A percentile compares a stretch with the other conserved stretches of the same genome.
These are phyloP conservation scores for Neosalanx taihuensis DNA, from an alignment of 2,797 vertebrate species.

Conservation along the genomic window DNA sequence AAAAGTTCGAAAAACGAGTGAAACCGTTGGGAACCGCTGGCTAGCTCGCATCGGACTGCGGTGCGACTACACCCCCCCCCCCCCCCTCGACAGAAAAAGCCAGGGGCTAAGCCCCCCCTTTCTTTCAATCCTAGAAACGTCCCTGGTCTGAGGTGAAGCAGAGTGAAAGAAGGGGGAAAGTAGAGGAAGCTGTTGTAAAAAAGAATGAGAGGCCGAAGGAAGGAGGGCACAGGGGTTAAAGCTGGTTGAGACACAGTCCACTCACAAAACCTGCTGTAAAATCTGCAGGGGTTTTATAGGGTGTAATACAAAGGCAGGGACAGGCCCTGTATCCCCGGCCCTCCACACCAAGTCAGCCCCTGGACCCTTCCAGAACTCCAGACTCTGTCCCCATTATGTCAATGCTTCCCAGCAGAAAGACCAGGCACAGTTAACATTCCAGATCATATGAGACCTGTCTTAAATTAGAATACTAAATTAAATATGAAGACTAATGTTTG, in stretches of 20 bases:
- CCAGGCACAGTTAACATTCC: neutral
- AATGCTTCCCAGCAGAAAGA: neutral
- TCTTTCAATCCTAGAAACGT: no score
- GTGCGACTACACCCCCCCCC: no score
- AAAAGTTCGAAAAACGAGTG: no score
- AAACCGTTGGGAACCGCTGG: no score
- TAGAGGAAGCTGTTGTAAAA: conserved; percentile 1
- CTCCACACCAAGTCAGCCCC: no score
- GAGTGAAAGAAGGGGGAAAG: conserved; percentile 3
- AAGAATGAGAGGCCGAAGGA: neutral
- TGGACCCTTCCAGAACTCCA: neutral
- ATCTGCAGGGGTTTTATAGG: conserved; percentile 26
- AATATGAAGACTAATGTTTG: neutral
- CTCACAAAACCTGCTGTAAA: conserved; percentile 8
- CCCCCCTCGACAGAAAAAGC: no score
- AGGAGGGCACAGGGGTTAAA: neutral
- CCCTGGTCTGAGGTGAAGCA: conserved; percentile 13
- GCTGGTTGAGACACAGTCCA: neutral
- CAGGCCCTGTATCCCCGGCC: neutral
- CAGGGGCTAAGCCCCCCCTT: no score
- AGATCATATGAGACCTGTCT: neutral
- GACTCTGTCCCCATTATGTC: no score
- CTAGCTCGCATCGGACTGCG: no score
- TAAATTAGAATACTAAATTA: no score
- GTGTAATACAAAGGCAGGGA: conserved; percentile 13